Evolutionary conservation across 1,140 invertebrate species (phyloP).

Genomic region (Chironomus tepperi): DNA sequence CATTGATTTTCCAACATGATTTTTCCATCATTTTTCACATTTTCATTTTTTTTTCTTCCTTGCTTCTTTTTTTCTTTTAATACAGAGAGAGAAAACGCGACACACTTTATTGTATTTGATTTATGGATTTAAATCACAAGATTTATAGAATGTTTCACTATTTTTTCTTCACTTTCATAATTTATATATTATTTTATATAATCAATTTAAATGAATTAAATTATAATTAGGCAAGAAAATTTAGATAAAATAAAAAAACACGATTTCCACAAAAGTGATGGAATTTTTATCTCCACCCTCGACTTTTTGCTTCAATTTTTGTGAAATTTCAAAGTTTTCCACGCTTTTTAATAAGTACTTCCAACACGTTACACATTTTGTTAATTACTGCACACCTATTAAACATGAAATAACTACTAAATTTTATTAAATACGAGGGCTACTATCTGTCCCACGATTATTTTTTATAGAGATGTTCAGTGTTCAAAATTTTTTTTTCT

Average conservation of each 20-base stretch:
- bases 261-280: slow-evolving; percentile 18
- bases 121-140: not conserved
- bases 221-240: slow-evolving; percentile 9
- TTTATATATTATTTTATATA: not conserved
- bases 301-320: not conserved
- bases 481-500: not conserved
- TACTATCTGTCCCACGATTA: not conserved
- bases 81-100: slow-evolving; percentile 18
- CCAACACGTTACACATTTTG: slow-evolving; percentile 5
- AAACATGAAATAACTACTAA: slow-evolving; percentile 20
- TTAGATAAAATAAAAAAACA: slow-evolving; percentile 19
- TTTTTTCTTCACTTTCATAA: slow-evolving; percentile 22
- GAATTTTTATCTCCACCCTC: slow-evolving; percentile 23
- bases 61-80: not conserved
- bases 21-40: slow-evolving; percentile 22
- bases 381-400: not conserved
- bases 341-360: slow-evolving; percentile 16
- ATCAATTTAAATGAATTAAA: not conserved
- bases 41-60: slow-evolving; percentile 16
- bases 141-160: not conserved
- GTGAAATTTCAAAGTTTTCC: slow-evolving; percentile 19
- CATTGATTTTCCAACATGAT: slow-evolving; percentile 23
- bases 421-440: slow-evolving; percentile 13
- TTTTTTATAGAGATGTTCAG: not conserved
- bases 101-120: slow-evolving; percentile 20